Conservation (phyloP, 2,113 vertebrate species). For the Anoplopoma fimbria region DNA sequence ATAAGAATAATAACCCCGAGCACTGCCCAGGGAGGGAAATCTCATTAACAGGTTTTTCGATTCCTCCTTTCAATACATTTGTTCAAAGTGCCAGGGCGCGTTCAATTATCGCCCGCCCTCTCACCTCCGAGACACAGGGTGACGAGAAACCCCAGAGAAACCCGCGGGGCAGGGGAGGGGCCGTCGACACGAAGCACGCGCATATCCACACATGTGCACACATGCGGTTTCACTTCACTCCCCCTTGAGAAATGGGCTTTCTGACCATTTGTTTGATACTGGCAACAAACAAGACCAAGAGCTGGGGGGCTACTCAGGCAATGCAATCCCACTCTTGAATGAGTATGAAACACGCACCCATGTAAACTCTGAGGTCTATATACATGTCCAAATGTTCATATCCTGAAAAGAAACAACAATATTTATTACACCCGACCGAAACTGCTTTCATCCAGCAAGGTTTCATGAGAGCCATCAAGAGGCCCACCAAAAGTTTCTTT, state of each 20-base stretch:
- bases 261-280: slow-evolving; percentile 79
- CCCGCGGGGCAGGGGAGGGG: slow-evolving; percentile 64
- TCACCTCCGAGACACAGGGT: slow-evolving; percentile 79
- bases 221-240: slow-evolving; percentile 49
- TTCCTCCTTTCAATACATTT: slow-evolving; percentile 82
- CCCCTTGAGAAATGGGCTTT: slow-evolving; percentile 69
- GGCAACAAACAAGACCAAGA: slow-evolving; percentile 74
- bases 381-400: slow-evolving; percentile 41
- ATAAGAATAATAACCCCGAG: slow-evolving; percentile 80
- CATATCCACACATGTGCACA: background rate
- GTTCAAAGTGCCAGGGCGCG: slow-evolving; percentile 78
- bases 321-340: slow-evolving; percentile 49
- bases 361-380: slow-evolving; percentile 33
- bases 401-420: slow-evolving; percentile 10
- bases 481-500: slow-evolving; percentile 63
- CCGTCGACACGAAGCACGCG: slow-evolving; percentile 15
- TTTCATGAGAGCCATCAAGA: slow-evolving; percentile 63
- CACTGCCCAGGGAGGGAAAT: slow-evolving; percentile 76
- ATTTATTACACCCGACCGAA: slow-evolving; percentile 29
- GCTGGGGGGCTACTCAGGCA: slow-evolving; percentile 67
- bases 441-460: slow-evolving; percentile 43
- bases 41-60: slow-evolving; percentile 86
- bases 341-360: slow-evolving; percentile 49
- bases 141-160: slow-evolving; percentile 73
- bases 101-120: slow-evolving; percentile 82